Conservation (phyloP, 1,140 invertebrate species). For the Anagrus nilaparvatae region DNA sequence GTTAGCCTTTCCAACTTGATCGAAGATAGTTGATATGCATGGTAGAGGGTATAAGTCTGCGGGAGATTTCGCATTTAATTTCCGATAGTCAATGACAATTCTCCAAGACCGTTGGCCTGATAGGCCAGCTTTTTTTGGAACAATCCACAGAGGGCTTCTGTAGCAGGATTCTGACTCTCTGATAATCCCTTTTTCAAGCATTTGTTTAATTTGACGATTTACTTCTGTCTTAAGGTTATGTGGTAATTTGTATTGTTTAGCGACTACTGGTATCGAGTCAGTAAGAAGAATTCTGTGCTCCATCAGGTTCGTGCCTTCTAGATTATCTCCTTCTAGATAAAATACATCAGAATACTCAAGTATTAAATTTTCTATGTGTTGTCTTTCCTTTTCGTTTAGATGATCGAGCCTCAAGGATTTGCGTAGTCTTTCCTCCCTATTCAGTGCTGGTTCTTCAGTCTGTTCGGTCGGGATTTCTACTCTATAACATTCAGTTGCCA, state of each 20-base stretch:
- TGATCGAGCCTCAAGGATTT: too few species aligned
- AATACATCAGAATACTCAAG: neutral
- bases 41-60: neutral
- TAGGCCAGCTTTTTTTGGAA: neutral
- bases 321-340: neutral
- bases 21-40: slow-evolving; percentile 22
- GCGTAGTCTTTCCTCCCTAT: too few species aligned
- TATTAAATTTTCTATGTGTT: neutral
- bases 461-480: too few species aligned
- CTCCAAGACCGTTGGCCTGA: neutral
- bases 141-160: neutral
- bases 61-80: neutral
- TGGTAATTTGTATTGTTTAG: slow-evolving; percentile 20
- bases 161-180: slow-evolving; percentile 22
- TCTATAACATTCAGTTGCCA: too few species aligned
- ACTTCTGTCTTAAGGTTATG: slow-evolving; percentile 22
- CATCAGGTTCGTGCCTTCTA: neutral
- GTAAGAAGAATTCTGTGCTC: neutral
- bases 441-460: too few species aligned
- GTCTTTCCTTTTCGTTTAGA: neutral
- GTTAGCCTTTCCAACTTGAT: slow-evolving; percentile 25
- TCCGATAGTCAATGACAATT: neutral
- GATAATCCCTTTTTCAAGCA: slow-evolving; percentile 24
- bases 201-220: slow-evolving; percentile 20
- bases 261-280: slow-evolving; percentile 6